A percentile compares a stretch with the other conserved stretches of the same genome.
Conservation (phyloP, 2,797 vertebrate genomes). For the Megaceryle alcyon region DNA sequence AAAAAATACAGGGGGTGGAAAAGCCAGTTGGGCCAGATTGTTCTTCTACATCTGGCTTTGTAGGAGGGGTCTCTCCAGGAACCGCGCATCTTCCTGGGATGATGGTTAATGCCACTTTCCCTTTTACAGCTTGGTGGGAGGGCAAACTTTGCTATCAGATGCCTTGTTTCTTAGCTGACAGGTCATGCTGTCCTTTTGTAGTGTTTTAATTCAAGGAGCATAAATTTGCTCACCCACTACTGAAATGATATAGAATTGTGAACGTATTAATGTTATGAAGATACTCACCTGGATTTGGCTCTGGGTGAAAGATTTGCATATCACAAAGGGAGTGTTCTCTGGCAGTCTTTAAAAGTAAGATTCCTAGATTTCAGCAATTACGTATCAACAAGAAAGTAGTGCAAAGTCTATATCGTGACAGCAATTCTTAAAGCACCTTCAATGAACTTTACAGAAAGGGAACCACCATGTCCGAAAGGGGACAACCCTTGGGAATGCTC, state of each 20-base stretch:
- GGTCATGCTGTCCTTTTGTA: not conserved
- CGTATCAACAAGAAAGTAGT: not conserved
- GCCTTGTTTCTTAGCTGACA: not conserved
- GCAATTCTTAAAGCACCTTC: not conserved
- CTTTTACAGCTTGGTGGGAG: not conserved
- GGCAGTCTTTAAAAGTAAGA: not conserved
- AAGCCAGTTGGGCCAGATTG: conserved; percentile 39
- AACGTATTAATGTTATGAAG: not conserved
- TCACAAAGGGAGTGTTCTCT: not conserved
- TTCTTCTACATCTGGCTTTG: not conserved
- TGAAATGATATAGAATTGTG: not conserved
- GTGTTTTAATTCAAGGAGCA: not conserved
- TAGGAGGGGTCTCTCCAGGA: not conserved
- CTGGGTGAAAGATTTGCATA: not conserved
- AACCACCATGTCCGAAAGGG: not conserved
- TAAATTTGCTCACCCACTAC: not conserved
- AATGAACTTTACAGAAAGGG: not conserved
- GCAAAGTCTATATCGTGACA: not conserved
- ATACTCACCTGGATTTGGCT: not conserved
- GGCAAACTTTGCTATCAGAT: not conserved
- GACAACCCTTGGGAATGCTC: not conserved
- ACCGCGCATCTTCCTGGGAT: not conserved
- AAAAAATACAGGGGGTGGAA: not conserved
- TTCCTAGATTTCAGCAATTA: not conserved
- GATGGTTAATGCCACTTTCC: not conserved